Conservation (phyloP, 2,797 vertebrate genomes). For the Tragelaphus oryx region DNA sequence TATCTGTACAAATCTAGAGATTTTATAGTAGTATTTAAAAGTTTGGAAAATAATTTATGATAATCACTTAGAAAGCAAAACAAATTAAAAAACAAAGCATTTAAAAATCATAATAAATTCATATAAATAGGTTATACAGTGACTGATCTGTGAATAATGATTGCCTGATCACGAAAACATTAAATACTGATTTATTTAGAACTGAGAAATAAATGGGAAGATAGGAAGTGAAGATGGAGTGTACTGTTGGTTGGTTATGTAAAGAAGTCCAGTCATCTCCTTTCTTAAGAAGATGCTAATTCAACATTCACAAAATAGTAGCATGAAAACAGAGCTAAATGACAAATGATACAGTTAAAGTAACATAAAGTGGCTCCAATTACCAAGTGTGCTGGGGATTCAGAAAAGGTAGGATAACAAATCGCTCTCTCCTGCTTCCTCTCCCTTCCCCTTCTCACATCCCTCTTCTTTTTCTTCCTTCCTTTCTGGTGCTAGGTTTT, state of each 20-base stretch:
- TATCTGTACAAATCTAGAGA: too few species aligned
- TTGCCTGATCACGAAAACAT: neutral
- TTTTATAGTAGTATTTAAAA: too few species aligned
- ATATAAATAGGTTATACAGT: neutral
- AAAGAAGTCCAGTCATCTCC: neutral
- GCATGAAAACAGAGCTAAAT: neutral
- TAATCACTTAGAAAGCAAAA: neutral
- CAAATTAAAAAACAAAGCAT: neutral
- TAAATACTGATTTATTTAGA: neutral
- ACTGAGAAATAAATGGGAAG: neutral
- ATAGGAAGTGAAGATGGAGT: neutral
- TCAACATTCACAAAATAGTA: neutral
- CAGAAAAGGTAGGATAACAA: neutral
- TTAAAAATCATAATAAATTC: neutral
- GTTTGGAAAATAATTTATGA: too few species aligned
- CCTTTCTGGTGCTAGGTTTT: neutral
- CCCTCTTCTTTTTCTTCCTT: neutral
- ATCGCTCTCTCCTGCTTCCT: neutral
- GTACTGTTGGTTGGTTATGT: neutral
- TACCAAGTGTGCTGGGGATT: neutral
- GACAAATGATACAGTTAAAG: neutral
- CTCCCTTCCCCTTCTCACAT: neutral
- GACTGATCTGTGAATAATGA: neutral
- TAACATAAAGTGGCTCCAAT: neutral
- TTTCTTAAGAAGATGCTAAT: neutral